Conservation (phyloP, 2,797 vertebrate species). For the Falco columbarius region DNA sequence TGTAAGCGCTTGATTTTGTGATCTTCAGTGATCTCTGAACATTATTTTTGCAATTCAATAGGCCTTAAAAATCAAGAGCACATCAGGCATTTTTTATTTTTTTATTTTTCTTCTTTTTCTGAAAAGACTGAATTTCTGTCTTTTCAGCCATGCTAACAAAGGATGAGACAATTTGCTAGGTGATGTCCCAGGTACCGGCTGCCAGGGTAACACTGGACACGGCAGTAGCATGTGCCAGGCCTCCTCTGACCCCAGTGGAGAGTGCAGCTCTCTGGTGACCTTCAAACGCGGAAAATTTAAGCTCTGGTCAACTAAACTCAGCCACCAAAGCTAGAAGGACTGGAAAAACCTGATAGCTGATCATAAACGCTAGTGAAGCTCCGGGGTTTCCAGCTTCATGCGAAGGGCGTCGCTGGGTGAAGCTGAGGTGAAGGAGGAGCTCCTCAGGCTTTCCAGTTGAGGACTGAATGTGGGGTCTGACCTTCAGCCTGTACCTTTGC, state of each 20-base stretch:
- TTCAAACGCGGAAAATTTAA: not conserved
- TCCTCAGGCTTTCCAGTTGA: not conserved
- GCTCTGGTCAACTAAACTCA: not conserved
- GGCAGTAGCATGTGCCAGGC: not conserved
- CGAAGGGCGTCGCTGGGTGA: not conserved
- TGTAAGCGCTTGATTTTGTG: not conserved
- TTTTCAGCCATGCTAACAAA: not conserved
- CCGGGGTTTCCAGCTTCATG: not conserved
- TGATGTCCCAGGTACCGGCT: not conserved
- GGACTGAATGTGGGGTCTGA: not conserved
- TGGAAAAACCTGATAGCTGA: not conserved
- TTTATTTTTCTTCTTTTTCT: too few relatives aligned
- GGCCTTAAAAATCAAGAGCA: not conserved
- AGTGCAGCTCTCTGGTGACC: not conserved
- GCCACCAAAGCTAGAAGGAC: not conserved
- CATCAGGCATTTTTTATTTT: not conserved
- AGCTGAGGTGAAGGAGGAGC: not conserved
- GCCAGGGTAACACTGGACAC: not conserved
- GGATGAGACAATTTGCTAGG: not conserved
- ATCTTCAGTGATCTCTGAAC: not conserved
- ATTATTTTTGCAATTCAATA: not conserved
- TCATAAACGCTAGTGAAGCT: not conserved
- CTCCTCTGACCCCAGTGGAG: not conserved
- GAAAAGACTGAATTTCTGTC: not conserved
- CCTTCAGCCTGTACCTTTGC: slow-evolving; percentile 42